Base-by-base conservation (phyloP, 1,140 invertebrate species). In the Zaprionus vittiger region DNA sequence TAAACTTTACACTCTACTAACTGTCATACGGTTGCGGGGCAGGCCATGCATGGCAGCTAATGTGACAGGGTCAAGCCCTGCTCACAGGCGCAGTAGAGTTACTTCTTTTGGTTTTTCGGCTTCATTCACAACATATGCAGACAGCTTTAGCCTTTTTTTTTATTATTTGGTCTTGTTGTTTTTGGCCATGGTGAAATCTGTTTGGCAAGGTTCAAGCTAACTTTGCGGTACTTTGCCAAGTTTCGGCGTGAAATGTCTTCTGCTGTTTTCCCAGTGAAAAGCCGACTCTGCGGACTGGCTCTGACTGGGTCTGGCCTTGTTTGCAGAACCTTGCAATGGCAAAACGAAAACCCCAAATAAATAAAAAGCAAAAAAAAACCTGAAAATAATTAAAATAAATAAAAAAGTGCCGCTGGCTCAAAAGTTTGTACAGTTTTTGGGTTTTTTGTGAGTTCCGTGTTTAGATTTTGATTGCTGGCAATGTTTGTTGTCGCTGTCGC, bases 1-100 rank as follows among this genome's bases (percentile, higher is more conserved):
- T 90, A 90, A 90, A 90, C 85, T 90, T 90, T 85, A 90, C 82
- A 90, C 79, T 90, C 85, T 90, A 85, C 77, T 90, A 85, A 82
- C 85, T 79, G 77, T 70, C 55, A 66, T 47, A 67, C 69, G 55
- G 22, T 44, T 24, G 31, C 31, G 28, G 80, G 77, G 44, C 73
- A 73, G 66, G 74, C 79, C 79, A 79, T 74, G 74, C 75, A 80
- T 87, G 68, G 78, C 85, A 75, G 76, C 64, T 79, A 81, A 81
- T 79, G 77, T 76, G 85, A 73, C 85, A 90, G 85, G 85, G 85
- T 90, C 85, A 90, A 89, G 59, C 17, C 37, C 37, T 28, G 20
- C n/a, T 47, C n/a, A 47, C 41, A 17, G 41, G 37, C 26, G 15
- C 37, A 34, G 49, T 37, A 37, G 66, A 38, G 20, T 37, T 66